These are phyloP conservation scores for Noctua comes DNA, from an alignment of 2,888 invertebrate genomes.

Conservation along the genomic window DNA sequence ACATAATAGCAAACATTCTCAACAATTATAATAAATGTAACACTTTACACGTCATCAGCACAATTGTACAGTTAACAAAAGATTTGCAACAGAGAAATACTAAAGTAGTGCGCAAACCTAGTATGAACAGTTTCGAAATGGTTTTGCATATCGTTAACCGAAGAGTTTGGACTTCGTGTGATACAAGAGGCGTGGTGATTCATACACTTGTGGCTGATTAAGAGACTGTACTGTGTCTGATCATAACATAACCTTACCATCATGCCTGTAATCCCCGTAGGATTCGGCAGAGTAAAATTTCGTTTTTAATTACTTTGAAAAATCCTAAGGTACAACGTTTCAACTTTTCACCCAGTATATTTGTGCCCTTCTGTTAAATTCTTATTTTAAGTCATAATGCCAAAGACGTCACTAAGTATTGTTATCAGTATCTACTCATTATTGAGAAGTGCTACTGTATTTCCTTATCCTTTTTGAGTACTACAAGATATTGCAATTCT, in stretches of 20 bases:
- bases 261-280: too few species aligned
- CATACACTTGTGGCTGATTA: background rate
- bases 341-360: too few species aligned
- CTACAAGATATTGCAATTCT: background rate
- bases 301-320: background rate
- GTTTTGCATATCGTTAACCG: background rate
- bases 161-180: background rate
- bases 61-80: constrained; percentile 15
- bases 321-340: too few species aligned
- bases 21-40: constrained; percentile 5
- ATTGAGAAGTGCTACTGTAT: too few species aligned
- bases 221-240: background rate
- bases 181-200: background rate
- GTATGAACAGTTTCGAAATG: background rate
- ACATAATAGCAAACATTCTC: constrained; percentile 14
- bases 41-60: constrained; percentile 8
- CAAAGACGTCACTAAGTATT: background rate
- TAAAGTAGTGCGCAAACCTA: background rate
- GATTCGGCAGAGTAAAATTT: background rate
- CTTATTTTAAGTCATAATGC: background rate
- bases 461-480: background rate
- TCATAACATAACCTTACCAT: background rate
- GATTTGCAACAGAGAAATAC: background rate
- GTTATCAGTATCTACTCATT: background rate
- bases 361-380: background rate